Conservation (phyloP, 2,797 vertebrate genomes). For the Micromesistius poutassou region DNA sequence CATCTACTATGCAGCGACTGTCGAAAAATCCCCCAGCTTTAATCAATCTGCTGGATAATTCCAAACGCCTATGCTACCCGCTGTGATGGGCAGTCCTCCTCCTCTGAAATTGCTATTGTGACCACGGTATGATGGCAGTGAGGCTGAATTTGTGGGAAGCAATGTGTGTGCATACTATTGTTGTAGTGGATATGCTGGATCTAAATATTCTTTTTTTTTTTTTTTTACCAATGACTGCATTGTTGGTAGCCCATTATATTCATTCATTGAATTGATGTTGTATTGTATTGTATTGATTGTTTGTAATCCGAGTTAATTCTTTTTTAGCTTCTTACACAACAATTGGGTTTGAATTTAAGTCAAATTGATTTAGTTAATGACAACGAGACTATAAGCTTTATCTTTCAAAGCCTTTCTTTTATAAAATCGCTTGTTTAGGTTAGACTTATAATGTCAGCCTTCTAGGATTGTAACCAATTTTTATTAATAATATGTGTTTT, state of each 20-base stretch:
- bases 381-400: not conserved
- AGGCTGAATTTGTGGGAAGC: not conserved
- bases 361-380: no score
- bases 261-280: not conserved
- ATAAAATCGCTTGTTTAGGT: not conserved
- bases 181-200: not conserved
- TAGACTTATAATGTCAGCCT: not conserved
- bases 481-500: not conserved
- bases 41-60: constrained; percentile 73
- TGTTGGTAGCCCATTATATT: not conserved
- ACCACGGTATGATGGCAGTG: not conserved
- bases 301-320: not conserved
- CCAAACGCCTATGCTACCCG: constrained; percentile 50
- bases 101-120: constrained; percentile 34
- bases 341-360: no score
- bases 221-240: not conserved
- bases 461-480: not conserved
- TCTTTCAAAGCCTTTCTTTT: not conserved
- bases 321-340: not conserved
- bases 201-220: not conserved
- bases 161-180: not conserved
- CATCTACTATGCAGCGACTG: constrained; percentile 76
- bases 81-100: constrained; percentile 48
- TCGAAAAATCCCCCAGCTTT: constrained; percentile 74
- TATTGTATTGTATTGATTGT: not conserved